Evolutionary conservation across 2,888 invertebrate species (phyloP), one percentile per base, ranked within the genome.

Genomic region (Netelia virgata): DNA sequence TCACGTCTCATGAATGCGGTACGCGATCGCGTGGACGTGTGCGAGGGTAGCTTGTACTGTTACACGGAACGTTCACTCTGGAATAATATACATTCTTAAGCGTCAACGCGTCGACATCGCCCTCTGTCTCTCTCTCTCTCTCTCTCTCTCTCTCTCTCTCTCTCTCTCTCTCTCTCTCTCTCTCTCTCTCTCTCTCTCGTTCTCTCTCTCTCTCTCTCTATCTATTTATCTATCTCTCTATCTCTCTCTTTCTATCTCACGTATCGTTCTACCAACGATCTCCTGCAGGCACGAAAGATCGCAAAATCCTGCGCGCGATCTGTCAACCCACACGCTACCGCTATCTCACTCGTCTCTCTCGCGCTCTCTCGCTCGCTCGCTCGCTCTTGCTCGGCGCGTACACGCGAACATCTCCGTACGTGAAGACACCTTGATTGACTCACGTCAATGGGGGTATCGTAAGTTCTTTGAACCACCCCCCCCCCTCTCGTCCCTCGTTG

Each of bases 11-110:
- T 53, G 64, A 70, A 82, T 77, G 18, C 57, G 77, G 70, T 68
- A 28, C 72, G 55, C 41, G 28, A 53, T 76, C 66, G 59, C 53
- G 74, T 70, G 59, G 83, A 79, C 69, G 70, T 86, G 69, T 86
- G 86, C 81, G 83, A 83, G 86, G 83, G 85, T 83, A 82, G 86
- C 79, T 77, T 57, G 85, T 83, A 85, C 86, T 86, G 85, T 86
- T 86, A 85, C 83, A 68, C 64, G 41, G 43, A 72, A 81, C 82
- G 69, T 82, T 82, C 84, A 74, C 84, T 74, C 73, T 59, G 69
- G 77, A 84, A 82, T 78, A 82, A 84, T 82, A 78, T 84, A 83
- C 69, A 83, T 83, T 83, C 77, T 78, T 77, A 41, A 55, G 77
- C 78, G 69, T 70, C 78, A 63, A 79, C 72, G 78, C 68, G 73